These are phyloP conservation scores for Bombus cullumanus DNA, from an alignment of 1,140 invertebrate genomes.

Conservation along the genomic window DNA sequence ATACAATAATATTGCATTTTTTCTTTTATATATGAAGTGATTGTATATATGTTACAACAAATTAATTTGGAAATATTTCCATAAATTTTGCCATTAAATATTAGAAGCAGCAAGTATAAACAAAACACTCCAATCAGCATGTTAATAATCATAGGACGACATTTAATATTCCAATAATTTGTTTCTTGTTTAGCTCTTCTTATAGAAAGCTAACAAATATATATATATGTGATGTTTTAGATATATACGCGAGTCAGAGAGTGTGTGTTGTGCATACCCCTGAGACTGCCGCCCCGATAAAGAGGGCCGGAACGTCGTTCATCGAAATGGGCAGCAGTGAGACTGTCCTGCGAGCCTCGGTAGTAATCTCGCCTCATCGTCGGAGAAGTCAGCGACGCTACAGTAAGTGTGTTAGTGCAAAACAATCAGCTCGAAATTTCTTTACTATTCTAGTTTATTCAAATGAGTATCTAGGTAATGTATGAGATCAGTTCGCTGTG, in stretches of 20 bases:
- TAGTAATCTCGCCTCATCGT: conserved; percentile 94
- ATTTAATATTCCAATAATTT: conserved; percentile 4
- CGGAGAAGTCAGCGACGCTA: conserved; percentile 83
- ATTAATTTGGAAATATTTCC: background rate
- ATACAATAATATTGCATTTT: background rate
- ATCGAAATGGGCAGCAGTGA: conserved; percentile 84
- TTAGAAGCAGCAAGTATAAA: conserved; percentile 20
- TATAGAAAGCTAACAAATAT: conserved; percentile 17
- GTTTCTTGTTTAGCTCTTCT: conserved; percentile 1
- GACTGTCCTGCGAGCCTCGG: conserved; percentile 92
- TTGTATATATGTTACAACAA: background rate
- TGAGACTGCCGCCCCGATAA: conserved; percentile 82
- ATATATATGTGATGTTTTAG: conserved; percentile 47
- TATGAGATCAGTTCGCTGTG: background rate
- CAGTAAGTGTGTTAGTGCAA: conserved; percentile 82
- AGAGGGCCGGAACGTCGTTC: conserved; percentile 80
- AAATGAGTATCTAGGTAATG: conserved; percentile 1
- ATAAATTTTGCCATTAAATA: background rate
- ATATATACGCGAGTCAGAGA: conserved; percentile 61
- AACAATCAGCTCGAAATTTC: conserved; percentile 77
- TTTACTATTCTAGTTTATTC: conserved; percentile 69
- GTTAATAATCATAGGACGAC: conserved; percentile 5
- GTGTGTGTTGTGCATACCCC: conserved; percentile 82
- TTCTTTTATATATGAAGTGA: background rate
- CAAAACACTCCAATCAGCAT: background rate